phyloP scores from a whole-genome alignment of 1,140 invertebrate genomes.

The Trachelipus rathkii region DNA sequence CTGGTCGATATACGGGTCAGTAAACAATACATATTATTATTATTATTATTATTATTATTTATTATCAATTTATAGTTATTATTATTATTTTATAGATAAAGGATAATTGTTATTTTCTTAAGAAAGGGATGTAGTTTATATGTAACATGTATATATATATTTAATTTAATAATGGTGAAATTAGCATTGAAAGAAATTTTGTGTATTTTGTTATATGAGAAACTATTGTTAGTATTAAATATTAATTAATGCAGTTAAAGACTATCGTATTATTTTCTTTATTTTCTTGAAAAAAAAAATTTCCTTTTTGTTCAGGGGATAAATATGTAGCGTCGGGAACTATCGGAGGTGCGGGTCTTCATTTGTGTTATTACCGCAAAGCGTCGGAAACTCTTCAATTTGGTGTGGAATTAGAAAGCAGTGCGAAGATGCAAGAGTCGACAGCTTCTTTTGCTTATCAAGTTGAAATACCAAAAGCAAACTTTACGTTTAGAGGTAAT shows the following conservation, averaged over 20 bases:
- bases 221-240: not conserved
- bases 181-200: not conserved
- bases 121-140: too few species aligned
- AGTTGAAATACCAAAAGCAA: conserved; percentile 91
- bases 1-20: conserved; percentile 65
- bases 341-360: conserved; percentile 71
- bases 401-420: conserved; percentile 80
- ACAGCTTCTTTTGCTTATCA: conserved; percentile 93
- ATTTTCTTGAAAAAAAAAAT: too few species aligned
- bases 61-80: too few species aligned
- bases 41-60: too few species aligned
- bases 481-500: conserved; percentile 69
- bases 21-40: not conserved
- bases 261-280: too few species aligned
- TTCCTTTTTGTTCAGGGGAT: conserved; percentile 46
- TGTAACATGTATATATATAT: not conserved
- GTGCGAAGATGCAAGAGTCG: conserved; percentile 80
- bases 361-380: conserved; percentile 91
- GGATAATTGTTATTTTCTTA: too few species aligned
- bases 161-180: not conserved
- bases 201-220: not conserved
- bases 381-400: conserved; percentile 83
- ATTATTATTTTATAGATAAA: too few species aligned
- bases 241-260: not conserved
- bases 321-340: conserved; percentile 64